Base-by-base conservation (phyloP, 2,113 vertebrate genomes). In the Neolamprologus tretocephalus region DNA sequence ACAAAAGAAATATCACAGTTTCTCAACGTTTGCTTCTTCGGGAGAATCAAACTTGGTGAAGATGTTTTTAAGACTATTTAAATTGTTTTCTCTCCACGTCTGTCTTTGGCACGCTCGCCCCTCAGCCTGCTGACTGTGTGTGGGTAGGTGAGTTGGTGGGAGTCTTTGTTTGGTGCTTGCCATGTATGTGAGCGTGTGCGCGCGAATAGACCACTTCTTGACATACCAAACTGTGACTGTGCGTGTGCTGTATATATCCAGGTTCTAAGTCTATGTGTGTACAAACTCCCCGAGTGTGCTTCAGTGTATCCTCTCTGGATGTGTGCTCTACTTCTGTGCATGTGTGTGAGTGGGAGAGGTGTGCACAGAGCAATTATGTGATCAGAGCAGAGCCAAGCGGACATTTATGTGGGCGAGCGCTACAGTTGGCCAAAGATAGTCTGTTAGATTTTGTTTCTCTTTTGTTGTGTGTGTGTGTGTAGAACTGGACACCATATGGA, bases 301-400 rank as follows among this genome's bases (percentile, higher is more conserved):
- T 86, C 49, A 68, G 54, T 87, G 80, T 89, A 45, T 85, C 55
- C 83, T 89, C 84, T 89, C 5, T 89, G 35, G 21, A 47, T 87
- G 53, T 87, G 63, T 9, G 21, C 19, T 83, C 55, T 73, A 40
- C 53, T 79, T 89, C 9, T 89, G 81, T 87, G 31, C 49, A 26
- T 87, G 87, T 87, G 82, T 88, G 85, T 86, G 90, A 86, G 84
- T 88, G 81, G 66, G 90, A 90, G 90, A 92, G 89, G 83, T 92
- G 91, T 85, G 75, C 85, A 82, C 88, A 80, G 81, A 89, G 92
- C 91, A 95, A 95, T 95, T 95, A 94, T 94, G 89, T 89, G 94
- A 94, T 95, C 93, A 95, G 90, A 94, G 93, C 86, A 86, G 87
- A 94, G 93, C 94, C 93, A 93, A 95, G 89, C 92, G 90, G 89